These are phyloP conservation scores for Indri indri DNA, from an alignment of 2,113 vertebrate species.

Conservation along the genomic window DNA sequence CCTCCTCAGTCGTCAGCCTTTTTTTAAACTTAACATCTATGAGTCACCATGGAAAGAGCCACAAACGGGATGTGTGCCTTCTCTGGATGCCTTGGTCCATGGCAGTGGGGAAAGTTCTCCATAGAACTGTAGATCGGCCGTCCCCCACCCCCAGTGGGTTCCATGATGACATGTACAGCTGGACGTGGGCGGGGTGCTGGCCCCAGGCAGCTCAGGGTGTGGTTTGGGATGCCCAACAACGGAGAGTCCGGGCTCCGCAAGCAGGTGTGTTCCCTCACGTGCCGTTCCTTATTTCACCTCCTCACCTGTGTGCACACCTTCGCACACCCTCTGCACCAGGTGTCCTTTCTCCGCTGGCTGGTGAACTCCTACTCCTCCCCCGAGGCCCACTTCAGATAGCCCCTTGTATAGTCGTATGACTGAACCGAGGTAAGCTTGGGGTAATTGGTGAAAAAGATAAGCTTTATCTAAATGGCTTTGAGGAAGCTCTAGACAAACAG, in stretches of 20 bases:
- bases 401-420: no score
- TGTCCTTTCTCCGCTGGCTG: background rate
- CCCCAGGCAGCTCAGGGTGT: background rate
- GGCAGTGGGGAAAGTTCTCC: background rate
- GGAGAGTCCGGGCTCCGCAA: background rate
- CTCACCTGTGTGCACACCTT: no score
- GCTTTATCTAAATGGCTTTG: background rate
- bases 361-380: background rate
- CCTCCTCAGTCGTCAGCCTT: background rate
- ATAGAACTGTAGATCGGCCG: background rate
- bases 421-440: background rate
- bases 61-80: background rate
- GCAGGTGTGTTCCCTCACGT: background rate
- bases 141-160: background rate
- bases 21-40: background rate
- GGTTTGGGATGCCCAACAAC: background rate
- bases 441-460: background rate
- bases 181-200: no score
- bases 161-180: background rate
- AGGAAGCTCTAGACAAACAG: background rate
- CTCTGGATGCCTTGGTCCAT: background rate
- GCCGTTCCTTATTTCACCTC: background rate
- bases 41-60: background rate
- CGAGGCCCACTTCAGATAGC: background rate
- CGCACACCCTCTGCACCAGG: background rate